Base-by-base conservation (phyloP, 2,888 invertebrate species). In the Mythimna lalbum region DNA sequence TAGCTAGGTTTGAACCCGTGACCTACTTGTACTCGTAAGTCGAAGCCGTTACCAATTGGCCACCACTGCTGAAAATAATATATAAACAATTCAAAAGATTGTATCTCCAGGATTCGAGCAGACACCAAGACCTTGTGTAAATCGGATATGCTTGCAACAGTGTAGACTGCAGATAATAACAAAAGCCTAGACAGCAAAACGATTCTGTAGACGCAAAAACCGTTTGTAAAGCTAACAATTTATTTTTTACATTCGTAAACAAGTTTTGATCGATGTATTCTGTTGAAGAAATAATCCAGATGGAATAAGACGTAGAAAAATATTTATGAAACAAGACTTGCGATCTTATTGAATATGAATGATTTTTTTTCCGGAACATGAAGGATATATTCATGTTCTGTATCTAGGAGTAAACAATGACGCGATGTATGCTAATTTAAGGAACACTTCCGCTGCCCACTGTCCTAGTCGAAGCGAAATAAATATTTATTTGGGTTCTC, bases 401-500 rank as follows among this genome's bases (percentile, higher is more conserved):
- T 80, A 79, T 76, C 81, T 65, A 76, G 72, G 69, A 74, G 84
- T 84, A 86, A 83, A 86, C 87, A 88, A 88, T 86, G 88, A 87
- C 87, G 87, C 77, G 73, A 83, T 84, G 73, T 80, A 88, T 87
- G 86, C 70, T 84, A 86, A 88, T 87, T 77, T 70, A 60, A 67
- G 77, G 87, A 82, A 81, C 80, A 84, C 80, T 90, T 89, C 88
- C 86, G 86, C 66, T 78, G 73, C 71, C 75, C 73, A 80, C 73
- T 68, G 76, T 71, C 72, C 69, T 79, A 82, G 81, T 83, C 76
- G 77, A 79, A 81, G 71, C 78, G 72, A 82, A 85, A 91, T 85
- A 89, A 87, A 88, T 87, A 87, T 89, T 86, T 85, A 89, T 90
- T 88, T 78, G 83, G 85, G 85, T 86, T 65, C 71, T 78, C 78